Percentiles rank a stretch among this genome's conserved stretches.
These are phyloP conservation scores for Calliphora vomitoria DNA, from an alignment of 2,888 invertebrate species.

Conservation along the genomic window DNA sequence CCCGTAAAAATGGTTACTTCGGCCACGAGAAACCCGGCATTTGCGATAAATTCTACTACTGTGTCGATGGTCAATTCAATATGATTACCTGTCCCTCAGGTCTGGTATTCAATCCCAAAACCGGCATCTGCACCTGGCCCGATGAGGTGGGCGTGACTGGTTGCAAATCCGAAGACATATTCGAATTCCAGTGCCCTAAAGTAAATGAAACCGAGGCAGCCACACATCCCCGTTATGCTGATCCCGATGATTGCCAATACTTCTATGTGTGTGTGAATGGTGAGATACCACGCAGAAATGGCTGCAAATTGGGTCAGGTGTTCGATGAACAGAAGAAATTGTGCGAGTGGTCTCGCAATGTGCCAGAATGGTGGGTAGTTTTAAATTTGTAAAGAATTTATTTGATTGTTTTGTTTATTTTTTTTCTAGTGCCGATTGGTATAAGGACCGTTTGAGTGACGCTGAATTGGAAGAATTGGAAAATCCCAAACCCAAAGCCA, in stretches of 20 bases:
- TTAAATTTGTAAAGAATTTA: conserved; percentile 43
- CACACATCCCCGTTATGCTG: conserved; percentile 94
- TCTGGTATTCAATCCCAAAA: conserved; percentile 94
- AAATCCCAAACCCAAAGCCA: conserved; percentile 88
- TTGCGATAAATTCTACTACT: conserved; percentile 95
- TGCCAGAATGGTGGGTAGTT: conserved; percentile 92
- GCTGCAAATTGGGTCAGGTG: conserved; percentile 94
- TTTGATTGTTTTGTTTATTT: conserved; percentile 15
- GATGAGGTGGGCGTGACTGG: conserved; percentile 95
- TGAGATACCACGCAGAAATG: conserved; percentile 92
- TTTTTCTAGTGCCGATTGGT: conserved; percentile 92
- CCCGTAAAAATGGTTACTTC: conserved; percentile 94
- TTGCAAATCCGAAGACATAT: conserved; percentile 93
- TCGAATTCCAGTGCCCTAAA: conserved; percentile 92
- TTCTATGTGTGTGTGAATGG: conserved; percentile 97
- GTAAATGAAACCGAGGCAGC: conserved; percentile 90
- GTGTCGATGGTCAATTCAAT: conserved; percentile 95
- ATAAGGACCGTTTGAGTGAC: conserved; percentile 93
- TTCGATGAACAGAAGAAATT: conserved; percentile 92
- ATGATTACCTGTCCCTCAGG: conserved; percentile 95
- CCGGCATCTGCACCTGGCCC: conserved; percentile 96
- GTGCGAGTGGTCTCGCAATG: conserved; percentile 94
- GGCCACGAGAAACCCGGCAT: conserved; percentile 91
- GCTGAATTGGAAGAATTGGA: conserved; percentile 92
- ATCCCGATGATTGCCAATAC: conserved; percentile 95